phyloP scores from a whole-genome alignment of 2,113 vertebrate genomes.

The Catharus bicknelli region DNA sequence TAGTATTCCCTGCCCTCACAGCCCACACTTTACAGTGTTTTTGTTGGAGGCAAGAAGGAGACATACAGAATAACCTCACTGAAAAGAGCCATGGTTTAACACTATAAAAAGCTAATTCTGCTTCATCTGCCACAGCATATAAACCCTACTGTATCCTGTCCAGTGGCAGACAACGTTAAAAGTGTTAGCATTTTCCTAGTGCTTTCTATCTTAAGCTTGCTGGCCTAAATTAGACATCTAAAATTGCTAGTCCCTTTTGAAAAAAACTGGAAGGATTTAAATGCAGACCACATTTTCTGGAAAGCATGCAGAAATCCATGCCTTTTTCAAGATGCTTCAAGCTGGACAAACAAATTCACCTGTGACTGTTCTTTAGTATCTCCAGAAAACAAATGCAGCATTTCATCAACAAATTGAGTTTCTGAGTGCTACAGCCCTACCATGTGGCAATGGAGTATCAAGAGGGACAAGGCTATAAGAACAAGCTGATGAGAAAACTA shows the following conservation, averaged over 20 bases:
- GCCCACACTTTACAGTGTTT: constrained; percentile 47
- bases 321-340: background rate
- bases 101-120: constrained; percentile 40
- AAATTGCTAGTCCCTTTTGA: background rate
- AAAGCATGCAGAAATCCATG: background rate
- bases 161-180: background rate
- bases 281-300: background rate
- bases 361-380: background rate
- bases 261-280: background rate
- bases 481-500: background rate
- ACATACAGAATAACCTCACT: constrained; percentile 15
- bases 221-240: background rate
- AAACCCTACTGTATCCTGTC: background rate
- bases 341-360: background rate
- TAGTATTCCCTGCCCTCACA: constrained; percentile 14
- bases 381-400: background rate
- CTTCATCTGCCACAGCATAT: background rate
- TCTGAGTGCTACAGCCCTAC: background rate
- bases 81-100: constrained; percentile 41
- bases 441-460: background rate
- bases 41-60: constrained; percentile 36
- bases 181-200: constrained; percentile 12
- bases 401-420: background rate
- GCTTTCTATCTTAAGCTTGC: constrained; percentile 7
- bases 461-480: background rate